Conservation (phyloP, 1,140 invertebrate genomes). For the Armadillidium nasatum region DNA sequence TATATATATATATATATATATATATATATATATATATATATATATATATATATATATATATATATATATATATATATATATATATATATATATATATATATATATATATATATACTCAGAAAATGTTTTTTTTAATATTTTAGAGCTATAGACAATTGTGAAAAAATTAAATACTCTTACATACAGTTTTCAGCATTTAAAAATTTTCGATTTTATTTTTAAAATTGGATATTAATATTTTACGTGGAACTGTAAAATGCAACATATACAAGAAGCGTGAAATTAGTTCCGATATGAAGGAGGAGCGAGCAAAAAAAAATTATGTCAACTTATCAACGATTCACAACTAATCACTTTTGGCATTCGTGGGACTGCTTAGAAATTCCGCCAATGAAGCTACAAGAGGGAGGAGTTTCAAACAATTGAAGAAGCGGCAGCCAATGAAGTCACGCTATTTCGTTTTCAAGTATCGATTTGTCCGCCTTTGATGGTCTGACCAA, state of each 20-base stretch:
- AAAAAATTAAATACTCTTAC: no score
- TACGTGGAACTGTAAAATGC: no score
- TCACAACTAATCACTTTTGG: slow-evolving; percentile 45
- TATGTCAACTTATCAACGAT: slow-evolving; percentile 42
- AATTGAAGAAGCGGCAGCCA: slow-evolving; percentile 3
- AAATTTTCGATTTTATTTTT: not conserved
- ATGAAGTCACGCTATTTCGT: not conserved
- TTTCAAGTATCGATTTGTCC: slow-evolving; percentile 32
- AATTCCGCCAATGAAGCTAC: slow-evolving; percentile 28
- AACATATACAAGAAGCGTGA: slow-evolving; percentile 11
- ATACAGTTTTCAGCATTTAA: no score
- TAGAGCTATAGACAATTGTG: no score
- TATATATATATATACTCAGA: no score
- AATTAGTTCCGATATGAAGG: slow-evolving; percentile 26
- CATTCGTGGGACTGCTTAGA: slow-evolving; percentile 31
- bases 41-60: slow-evolving; percentile 15
- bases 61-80: not conserved
- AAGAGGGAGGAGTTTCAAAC: slow-evolving; percentile 2
- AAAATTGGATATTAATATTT: slow-evolving; percentile 4
- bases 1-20: slow-evolving; percentile 22
- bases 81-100: no score
- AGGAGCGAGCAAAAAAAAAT: slow-evolving; percentile 26
- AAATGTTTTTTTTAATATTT: no score
- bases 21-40: slow-evolving; percentile 18
- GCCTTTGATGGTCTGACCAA: slow-evolving; percentile 29